Percentiles rank a stretch among this genome's conserved stretches.
Conservation (phyloP, 1,140 invertebrate species). For the Proales similis region DNA sequence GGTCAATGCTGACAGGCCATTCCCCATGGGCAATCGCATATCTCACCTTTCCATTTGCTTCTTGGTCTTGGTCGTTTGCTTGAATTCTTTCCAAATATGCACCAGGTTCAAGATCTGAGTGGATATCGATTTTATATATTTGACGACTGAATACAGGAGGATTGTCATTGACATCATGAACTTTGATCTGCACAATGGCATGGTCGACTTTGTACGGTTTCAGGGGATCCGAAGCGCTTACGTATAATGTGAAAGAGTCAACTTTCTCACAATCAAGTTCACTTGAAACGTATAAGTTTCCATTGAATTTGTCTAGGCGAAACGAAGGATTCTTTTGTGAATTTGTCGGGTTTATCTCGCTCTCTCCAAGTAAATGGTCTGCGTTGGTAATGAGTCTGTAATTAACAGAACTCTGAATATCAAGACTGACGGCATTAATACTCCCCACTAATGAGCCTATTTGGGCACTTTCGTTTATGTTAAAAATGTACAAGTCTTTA, state of each 20-base stretch:
- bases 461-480: slow-evolving; percentile 3
- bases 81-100: slow-evolving; percentile 1
- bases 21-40: not conserved
- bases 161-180: slow-evolving; percentile 24
- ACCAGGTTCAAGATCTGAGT: not conserved
- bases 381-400: not conserved
- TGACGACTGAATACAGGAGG: slow-evolving; percentile 2
- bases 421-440: not conserved
- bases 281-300: slow-evolving; percentile 26
- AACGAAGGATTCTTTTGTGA: not conserved
- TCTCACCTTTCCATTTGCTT: not conserved
- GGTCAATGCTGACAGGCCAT: not conserved
- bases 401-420: slow-evolving; percentile 1
- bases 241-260: slow-evolving; percentile 10
- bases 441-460: not conserved
- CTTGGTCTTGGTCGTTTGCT: slow-evolving; percentile 7
- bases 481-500: slow-evolving; percentile 15
- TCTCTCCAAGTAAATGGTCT: not conserved
- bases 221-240: slow-evolving; percentile 1
- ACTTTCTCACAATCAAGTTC: slow-evolving; percentile 19
- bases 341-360: too few relatives aligned
- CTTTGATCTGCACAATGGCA: slow-evolving; percentile 19
- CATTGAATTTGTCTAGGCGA: slow-evolving; percentile 18
- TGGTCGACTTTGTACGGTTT: slow-evolving; percentile 17
- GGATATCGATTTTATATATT: not conserved